Percentiles rank a stretch among this genome's conserved stretches.
Conservation (phyloP, 2,113 vertebrate genomes). For the Rallus limicola region DNA sequence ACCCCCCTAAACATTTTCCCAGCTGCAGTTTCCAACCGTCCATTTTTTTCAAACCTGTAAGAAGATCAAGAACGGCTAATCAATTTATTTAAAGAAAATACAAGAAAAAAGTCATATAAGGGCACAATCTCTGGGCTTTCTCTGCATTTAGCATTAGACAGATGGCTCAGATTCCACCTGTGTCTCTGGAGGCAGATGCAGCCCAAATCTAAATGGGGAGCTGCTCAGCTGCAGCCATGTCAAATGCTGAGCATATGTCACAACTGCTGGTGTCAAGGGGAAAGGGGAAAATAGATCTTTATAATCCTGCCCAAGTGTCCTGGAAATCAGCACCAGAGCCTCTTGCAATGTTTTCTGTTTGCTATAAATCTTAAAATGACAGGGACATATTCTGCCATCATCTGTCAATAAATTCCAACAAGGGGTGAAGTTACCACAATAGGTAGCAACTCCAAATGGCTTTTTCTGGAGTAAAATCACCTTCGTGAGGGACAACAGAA, state of each 20-base stretch:
- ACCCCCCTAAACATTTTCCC: background rate
- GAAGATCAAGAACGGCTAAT: background rate
- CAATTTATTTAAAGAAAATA: conserved; percentile 33
- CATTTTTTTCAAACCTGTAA: conserved; percentile 37
- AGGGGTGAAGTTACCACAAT: background rate
- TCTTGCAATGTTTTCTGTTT: background rate
- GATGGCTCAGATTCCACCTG: conserved; percentile 61
- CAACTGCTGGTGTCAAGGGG: background rate
- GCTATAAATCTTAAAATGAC: background rate
- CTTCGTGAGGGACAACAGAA: background rate
- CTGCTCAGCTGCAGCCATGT: background rate
- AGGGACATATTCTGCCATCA: background rate
- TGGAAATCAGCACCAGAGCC: background rate
- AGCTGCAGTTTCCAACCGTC: background rate
- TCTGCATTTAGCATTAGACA: conserved; percentile 41
- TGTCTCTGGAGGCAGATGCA: conserved; percentile 60
- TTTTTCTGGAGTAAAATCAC: background rate
- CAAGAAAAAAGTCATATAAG: conserved; percentile 16
- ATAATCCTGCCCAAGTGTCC: background rate
- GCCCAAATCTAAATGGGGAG: background rate
- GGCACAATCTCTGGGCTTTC: background rate
- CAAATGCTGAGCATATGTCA: conserved; percentile 53
- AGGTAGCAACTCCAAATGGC: background rate
- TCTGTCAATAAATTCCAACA: background rate
- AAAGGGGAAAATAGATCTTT: background rate